Percentiles rank a stretch among this genome's conserved stretches.
Evolutionary conservation across 2,797 vertebrate species (phyloP).

Genomic region (Phrynocephalus forsythii): DNA sequence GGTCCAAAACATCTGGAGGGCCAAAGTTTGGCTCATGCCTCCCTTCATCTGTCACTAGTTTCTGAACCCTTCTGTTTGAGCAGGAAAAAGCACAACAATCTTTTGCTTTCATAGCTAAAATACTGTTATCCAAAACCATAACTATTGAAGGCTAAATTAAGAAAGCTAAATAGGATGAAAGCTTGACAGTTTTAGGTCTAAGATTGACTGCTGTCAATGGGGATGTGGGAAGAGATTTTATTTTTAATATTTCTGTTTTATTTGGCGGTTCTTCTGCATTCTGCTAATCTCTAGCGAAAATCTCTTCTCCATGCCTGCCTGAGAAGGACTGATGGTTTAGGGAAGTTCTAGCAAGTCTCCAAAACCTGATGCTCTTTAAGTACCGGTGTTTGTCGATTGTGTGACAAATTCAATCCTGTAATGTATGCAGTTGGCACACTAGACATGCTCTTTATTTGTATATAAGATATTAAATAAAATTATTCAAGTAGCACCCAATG

Average conservation of each 20-base stretch:
- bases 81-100: background rate
- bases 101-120: background rate
- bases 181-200: background rate
- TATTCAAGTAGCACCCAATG: background rate
- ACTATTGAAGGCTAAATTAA: background rate
- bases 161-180: conserved; percentile 2
- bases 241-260: background rate
- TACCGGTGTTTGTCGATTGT: background rate
- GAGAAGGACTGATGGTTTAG: background rate
- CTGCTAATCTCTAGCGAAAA: background rate
- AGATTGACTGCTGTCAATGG: background rate
- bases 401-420: background rate
- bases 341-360: background rate
- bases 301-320: background rate
- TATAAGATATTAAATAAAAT: background rate
- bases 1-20: no score
- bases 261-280: background rate
- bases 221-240: background rate
- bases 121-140: no score
- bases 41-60: background rate
- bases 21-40: no score
- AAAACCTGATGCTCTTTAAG: background rate
- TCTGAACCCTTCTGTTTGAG: background rate
- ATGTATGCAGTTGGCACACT: background rate
- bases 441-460: background rate